Conservation (phyloP, 2,113 vertebrate species). For the Heterocephalus glaber region DNA sequence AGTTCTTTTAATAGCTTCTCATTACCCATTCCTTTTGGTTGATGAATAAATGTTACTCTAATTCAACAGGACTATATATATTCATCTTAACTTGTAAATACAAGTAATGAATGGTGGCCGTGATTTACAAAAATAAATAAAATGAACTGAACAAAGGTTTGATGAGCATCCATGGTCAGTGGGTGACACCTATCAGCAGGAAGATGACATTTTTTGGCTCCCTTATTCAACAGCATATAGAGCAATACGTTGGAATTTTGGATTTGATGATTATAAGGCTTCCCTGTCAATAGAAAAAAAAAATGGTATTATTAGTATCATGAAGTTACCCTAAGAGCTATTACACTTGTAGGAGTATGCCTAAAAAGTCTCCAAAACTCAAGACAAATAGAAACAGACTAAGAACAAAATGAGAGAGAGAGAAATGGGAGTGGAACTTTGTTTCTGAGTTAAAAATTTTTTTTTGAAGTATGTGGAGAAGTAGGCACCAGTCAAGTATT, state of each 20-base stretch:
- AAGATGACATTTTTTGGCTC: not conserved
- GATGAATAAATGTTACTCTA: conserved; percentile 18
- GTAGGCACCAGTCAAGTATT: not conserved
- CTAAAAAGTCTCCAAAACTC: not conserved
- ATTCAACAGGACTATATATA: not conserved
- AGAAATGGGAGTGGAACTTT: not conserved
- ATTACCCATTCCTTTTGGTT: conserved; percentile 35
- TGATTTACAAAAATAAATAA: conserved; percentile 39
- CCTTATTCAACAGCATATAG: conserved; percentile 83
- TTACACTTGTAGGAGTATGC: not conserved
- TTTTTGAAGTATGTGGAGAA: not conserved
- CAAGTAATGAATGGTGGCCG: not conserved
- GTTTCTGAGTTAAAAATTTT: not conserved
- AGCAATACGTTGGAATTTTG: conserved; percentile 89
- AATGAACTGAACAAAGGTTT: not conserved
- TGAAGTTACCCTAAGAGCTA: not conserved
- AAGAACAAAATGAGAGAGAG: not conserved
- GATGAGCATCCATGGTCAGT: not conserved
- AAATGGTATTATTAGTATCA: not conserved
- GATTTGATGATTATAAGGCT: conserved; percentile 86
- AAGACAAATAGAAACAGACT: not conserved
- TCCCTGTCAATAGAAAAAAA: conserved; percentile 82
- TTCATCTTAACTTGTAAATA: not conserved
- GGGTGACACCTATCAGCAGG: not conserved
- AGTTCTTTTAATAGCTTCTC: conserved; percentile 58